Evolutionary conservation across 2,113 vertebrate genomes (phyloP), one percentile per base, ranked within the genome.

Genomic region (Melanostigma gelatinosum): DNA sequence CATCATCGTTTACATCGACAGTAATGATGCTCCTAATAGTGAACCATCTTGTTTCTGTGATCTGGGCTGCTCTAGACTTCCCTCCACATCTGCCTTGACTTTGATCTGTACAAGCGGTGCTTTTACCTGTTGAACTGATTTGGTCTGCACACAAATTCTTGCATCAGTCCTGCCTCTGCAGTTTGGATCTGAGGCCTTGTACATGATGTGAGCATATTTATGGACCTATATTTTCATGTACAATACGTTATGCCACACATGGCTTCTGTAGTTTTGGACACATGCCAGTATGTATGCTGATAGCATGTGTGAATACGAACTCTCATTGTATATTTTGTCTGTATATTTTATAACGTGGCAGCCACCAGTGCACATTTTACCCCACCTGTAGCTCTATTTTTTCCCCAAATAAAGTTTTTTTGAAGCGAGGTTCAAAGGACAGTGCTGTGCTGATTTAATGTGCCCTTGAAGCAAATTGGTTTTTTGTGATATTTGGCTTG

Each of bases 1-100:
- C 10, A 78, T 50, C 40, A 68, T 48, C 32, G 60, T 75, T 76
- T 20, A 82, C 44, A 61, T 55, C 29, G 7, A n/a, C 46, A 57
- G 50, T 61, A 11, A 61, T 22, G 13, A 60, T 36, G 63, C 27
- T 54, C 20, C 24, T 12, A 7, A 48, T 11, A 34, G 27, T 48
- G 24, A 22, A 22, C 12, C 18, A 2, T 22, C 24, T 29, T 58
- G 36, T 72, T 42, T 44, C 44, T 29, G 44, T 67, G 42, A 18
- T 10, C 27, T 68, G 27, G 44, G 46, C 65, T 13, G 42, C 27
- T 50, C 29, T 50, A 12, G 24, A 48, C 24, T 8, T 34, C 27
- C 11, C 7, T 50, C 40, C 16, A 8, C 12, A 32, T 24, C 34
- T 69, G 6, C 40, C 48, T 46, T 20, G 36, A 55, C 48, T 67